These are phyloP conservation scores for Brevimyrus niger DNA, from an alignment of 2,113 vertebrate genomes.

Conservation along the genomic window DNA sequence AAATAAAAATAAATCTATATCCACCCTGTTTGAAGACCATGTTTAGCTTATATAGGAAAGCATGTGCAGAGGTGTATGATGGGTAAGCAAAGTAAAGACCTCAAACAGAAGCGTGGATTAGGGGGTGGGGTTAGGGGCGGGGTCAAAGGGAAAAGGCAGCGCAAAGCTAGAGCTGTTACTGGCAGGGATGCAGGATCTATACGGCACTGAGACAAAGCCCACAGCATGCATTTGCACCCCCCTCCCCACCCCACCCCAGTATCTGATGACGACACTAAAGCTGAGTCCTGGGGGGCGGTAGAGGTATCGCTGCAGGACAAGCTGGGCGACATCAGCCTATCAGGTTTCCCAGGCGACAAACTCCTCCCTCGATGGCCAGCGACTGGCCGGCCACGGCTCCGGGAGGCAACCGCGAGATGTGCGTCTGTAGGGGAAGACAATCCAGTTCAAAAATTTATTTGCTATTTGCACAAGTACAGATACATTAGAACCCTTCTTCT, in stretches of 20 bases:
- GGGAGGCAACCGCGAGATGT: conserved; percentile 94
- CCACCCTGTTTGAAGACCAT: conserved; percentile 58
- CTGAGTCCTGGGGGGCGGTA: conserved; percentile 40
- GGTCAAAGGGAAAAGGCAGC: not conserved
- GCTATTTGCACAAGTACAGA: not conserved
- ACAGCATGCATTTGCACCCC: conserved; percentile 33
- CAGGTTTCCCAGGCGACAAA: conserved; percentile 80
- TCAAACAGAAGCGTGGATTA: not conserved
- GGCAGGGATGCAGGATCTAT: conserved; percentile 40
- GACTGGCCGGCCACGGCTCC: conserved; percentile 93
- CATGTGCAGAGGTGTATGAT: conserved; percentile 15
- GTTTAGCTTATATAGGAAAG: conserved; percentile 50
- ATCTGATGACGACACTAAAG: conserved; percentile 60
- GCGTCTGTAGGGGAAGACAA: conserved; percentile 71
- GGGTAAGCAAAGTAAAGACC: not conserved
- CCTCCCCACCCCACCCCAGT: conserved; percentile 47
- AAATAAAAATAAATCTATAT: conserved; percentile 20
- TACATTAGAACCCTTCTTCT: not conserved
- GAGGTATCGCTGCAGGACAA: conserved; percentile 60
- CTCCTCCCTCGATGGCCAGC: conserved; percentile 96
- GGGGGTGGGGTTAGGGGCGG: not conserved
- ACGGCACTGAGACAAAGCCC: conserved; percentile 58
- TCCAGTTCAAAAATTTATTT: not conserved
- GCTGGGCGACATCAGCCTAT: conserved; percentile 56
- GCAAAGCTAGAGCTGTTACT: conserved; percentile 44